Conservation (phyloP, 2,888 invertebrate genomes). For the Lochmaea capreae region DNA sequence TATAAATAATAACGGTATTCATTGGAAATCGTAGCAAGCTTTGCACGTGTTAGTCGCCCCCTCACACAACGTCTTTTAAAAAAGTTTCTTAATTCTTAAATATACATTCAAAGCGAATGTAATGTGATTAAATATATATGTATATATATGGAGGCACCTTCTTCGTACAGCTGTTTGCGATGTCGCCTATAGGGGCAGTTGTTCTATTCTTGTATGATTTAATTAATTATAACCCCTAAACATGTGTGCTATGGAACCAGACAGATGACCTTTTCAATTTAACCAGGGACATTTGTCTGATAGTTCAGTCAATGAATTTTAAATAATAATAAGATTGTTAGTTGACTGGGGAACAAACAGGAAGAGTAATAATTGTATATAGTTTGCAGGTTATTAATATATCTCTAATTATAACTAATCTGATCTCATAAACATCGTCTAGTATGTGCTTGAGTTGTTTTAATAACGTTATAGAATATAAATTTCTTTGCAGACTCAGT, state of each 20-base stretch:
- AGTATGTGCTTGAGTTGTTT: no score
- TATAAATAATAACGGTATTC: conserved; percentile 42
- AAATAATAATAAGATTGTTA: not conserved
- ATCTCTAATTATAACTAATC: no score
- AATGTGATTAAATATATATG: conserved; percentile 42
- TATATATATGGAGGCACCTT: conserved; percentile 40
- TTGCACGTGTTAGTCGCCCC: conserved; percentile 43
- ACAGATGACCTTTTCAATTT: conserved; percentile 52
- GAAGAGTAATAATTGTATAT: no score
- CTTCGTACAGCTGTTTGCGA: conserved; percentile 37
- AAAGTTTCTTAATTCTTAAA: conserved; percentile 34
- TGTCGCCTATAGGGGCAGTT: conserved; percentile 52
- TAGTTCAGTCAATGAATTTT: conserved; percentile 2
- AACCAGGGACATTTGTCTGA: conserved; percentile 36
- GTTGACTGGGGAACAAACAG: no score
- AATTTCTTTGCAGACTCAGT: no score
- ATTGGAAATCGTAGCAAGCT: conserved; percentile 41
- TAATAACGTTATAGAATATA: no score
- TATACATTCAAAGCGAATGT: conserved; percentile 38
- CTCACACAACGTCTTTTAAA: conserved; percentile 33
- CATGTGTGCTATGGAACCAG: conserved; percentile 48
- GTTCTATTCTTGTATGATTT: conserved; percentile 39
- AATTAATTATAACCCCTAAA: conserved; percentile 55
- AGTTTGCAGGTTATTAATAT: no score
- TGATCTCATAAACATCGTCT: no score